Percentiles rank a stretch among this genome's conserved stretches.
Conservation (phyloP, 2,888 invertebrate genomes). For the Parnassius smintheus region DNA sequence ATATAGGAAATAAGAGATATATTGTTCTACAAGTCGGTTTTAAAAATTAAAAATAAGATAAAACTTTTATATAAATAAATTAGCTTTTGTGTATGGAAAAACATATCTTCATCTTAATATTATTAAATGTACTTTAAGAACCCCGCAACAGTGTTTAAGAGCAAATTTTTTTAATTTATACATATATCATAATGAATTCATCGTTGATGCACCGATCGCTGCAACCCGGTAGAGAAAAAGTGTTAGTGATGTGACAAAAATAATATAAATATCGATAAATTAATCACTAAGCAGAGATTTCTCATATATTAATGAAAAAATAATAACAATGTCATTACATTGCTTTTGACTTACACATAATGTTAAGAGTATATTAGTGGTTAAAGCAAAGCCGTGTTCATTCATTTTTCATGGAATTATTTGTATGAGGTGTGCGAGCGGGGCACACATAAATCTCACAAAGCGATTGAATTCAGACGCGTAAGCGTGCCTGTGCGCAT, state of each 20-base stretch:
- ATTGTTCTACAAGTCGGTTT: too few species aligned
- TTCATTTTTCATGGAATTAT: slow-evolving; percentile 61
- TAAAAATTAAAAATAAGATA: too few species aligned
- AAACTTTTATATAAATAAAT: too few species aligned
- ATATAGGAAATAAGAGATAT: too few species aligned
- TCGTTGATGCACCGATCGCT: slow-evolving; percentile 43
- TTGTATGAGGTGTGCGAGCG: slow-evolving; percentile 57
- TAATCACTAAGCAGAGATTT: too few species aligned
- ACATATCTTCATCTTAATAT: not conserved
- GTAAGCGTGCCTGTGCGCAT: slow-evolving; percentile 73
- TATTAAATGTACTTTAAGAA: not conserved
- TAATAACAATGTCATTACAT: too few species aligned
- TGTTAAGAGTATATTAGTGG: not conserved
- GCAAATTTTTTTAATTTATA: slow-evolving; percentile 14
- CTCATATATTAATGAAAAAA: too few species aligned
- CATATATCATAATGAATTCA: slow-evolving; percentile 44
- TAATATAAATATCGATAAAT: slow-evolving; percentile 36
- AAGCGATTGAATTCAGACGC: slow-evolving; percentile 70
- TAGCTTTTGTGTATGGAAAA: too few species aligned
- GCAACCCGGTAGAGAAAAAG: slow-evolving; percentile 49
- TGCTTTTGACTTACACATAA: too few species aligned
- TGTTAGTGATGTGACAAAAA: slow-evolving; percentile 46
- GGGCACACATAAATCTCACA: slow-evolving; percentile 67
- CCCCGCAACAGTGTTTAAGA: not conserved
- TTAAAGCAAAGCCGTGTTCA: not conserved